Evolutionary conservation across 2,888 invertebrate species (phyloP).

Genomic region (Phyllotreta striolata): DNA sequence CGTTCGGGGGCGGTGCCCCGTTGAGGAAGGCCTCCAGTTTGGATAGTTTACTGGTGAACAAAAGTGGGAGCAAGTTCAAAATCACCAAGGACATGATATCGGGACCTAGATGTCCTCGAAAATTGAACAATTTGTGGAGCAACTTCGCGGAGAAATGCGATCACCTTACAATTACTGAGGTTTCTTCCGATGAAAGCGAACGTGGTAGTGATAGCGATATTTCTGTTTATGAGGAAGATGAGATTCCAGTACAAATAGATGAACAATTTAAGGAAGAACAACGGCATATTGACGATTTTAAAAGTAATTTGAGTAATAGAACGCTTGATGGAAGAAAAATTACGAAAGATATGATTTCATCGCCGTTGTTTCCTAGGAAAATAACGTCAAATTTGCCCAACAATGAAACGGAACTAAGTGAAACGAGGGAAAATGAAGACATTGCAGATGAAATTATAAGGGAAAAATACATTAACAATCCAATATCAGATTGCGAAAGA

Average conservation of each 20-base stretch:
- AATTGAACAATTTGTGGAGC: slow-evolving; percentile 18
- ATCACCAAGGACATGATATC: slow-evolving; percentile 34
- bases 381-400: slow-evolving; percentile 18
- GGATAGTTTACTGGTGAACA: slow-evolving; percentile 30
- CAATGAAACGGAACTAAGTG: background rate
- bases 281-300: too few species aligned
- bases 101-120: slow-evolving; percentile 22
- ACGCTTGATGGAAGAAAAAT: slow-evolving; percentile 8
- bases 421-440: background rate
- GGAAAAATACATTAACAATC: background rate
- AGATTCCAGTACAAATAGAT: too few species aligned
- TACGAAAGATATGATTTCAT: slow-evolving; percentile 35
- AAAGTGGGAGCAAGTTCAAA: slow-evolving; percentile 12
- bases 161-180: background rate
- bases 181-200: too few species aligned
- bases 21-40: slow-evolving; percentile 35
- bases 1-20: background rate
- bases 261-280: too few species aligned
- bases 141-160: background rate
- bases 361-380: slow-evolving; percentile 26
- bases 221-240: too few species aligned
- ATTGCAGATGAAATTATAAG: slow-evolving; percentile 2
- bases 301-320: background rate
- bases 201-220: too few species aligned
- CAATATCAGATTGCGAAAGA: background rate